Conservation (phyloP, 2,888 invertebrate species). For the Anagyrus pseudococci region DNA sequence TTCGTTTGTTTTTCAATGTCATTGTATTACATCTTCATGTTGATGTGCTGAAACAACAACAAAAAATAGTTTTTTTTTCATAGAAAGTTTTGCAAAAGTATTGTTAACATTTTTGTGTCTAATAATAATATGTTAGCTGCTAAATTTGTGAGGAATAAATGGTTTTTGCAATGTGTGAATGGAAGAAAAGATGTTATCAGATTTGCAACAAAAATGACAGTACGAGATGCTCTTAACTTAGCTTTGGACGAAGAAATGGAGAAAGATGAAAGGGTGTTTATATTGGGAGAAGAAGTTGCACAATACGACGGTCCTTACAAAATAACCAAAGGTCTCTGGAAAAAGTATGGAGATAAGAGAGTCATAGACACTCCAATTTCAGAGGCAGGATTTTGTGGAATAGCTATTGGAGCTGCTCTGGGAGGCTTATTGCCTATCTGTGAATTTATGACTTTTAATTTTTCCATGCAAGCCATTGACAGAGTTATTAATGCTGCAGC, state of each 20-base stretch:
- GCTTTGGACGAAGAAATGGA: conserved; percentile 72
- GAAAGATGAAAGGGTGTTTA: conserved; percentile 66
- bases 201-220: conserved; percentile 45
- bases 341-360: conserved; percentile 71
- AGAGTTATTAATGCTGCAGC: conserved; percentile 68
- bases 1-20: conserved; percentile 25
- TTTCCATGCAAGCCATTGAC: conserved; percentile 79
- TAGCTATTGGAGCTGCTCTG: conserved; percentile 74
- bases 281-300: conserved; percentile 73
- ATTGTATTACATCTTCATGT: too few relatives aligned
- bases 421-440: conserved; percentile 73
- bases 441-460: conserved; percentile 81
- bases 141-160: not conserved
- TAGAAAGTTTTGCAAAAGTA: too few relatives aligned
- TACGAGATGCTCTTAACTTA: conserved; percentile 70
- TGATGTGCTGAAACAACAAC: too few relatives aligned
- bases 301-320: conserved; percentile 71
- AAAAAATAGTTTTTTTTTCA: too few relatives aligned
- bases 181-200: not conserved
- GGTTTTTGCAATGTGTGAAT: conserved; percentile 3
- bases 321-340: conserved; percentile 70
- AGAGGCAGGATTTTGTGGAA: conserved; percentile 72
- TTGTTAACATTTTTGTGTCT: not conserved
- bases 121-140: not conserved
- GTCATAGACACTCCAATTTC: conserved; percentile 74